Evolutionary conservation across 1,140 invertebrate species (phyloP), one percentile per base, ranked within the genome.

Genomic region (Muscidifurax raptorellus): DNA sequence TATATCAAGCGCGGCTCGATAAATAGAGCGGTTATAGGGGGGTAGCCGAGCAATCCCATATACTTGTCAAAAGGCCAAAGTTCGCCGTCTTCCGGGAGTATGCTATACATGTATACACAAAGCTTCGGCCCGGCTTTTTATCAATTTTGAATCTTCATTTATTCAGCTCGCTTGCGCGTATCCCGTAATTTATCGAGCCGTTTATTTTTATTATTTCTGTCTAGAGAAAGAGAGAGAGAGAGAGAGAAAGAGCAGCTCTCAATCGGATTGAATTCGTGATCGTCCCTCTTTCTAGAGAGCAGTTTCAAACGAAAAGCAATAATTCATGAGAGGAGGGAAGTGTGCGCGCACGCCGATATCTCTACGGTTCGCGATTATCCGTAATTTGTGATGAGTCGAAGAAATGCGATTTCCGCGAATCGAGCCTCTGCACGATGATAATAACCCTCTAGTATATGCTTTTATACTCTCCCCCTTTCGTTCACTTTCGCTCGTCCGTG

Each of bases 191-290:
- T 80, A 80, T 80, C 79, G 79, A 47, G 10, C 32, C 40, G 30
- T 80, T 71, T 52, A 72, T 80, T 80, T 80, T 80, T 80, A 80
- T 80, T 80, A 52, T 72, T 71, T 22, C 15, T 22, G 36, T 13
- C 12, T 30, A 72, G n/a, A n/a, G n/a, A n/a, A n/a, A n/a, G n/a
- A n/a, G n/a, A n/a, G n/a, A n/a, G n/a, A n/a, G n/a, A n/a, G n/a
- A n/a, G n/a, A n/a, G n/a, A n/a, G n/a, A n/a, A n/a, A n/a, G 66
- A 15, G 59, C 30, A 30, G 75, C 75, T 5, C 44, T 80, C 80
- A 27, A 52, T 72, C n/a, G 80, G 80, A 82, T 82, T 82, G 80
- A 82, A 82, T 82, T 82, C 80, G 80, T 82, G 80, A 80, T 80
- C 66, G 32, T 71, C 64, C 47, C 52, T 59, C 52, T 59, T 22